Conservation (phyloP, 1,140 invertebrate species). For the Cyrtorhinus lividipennis region DNA sequence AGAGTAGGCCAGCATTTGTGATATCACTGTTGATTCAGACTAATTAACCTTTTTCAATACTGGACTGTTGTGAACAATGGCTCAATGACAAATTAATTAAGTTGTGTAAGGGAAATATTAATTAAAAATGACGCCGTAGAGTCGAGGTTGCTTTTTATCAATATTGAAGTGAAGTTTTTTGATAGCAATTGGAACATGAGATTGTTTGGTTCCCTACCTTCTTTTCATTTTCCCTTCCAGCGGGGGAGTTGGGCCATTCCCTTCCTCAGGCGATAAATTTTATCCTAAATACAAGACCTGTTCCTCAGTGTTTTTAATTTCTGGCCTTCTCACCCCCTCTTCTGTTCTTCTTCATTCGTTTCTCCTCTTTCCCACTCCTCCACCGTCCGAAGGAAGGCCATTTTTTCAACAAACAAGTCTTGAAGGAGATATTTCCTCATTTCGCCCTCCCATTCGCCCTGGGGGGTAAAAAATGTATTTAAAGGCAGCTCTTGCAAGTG, state of each 20-base stretch:
- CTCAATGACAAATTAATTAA: not conserved
- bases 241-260: slow-evolving; percentile 5
- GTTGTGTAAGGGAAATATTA: not conserved
- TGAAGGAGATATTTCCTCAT: slow-evolving; percentile 21
- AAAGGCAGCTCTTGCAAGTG: slow-evolving; percentile 10
- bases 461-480: slow-evolving; percentile 18
- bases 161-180: not conserved
- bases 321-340: slow-evolving; percentile 5
- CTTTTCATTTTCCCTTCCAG: not conserved
- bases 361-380: not conserved
- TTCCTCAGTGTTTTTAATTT: slow-evolving; percentile 19
- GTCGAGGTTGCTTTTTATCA: not conserved
- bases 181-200: not conserved
- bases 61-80: not conserved
- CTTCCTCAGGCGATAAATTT: slow-evolving; percentile 15
- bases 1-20: not conserved
- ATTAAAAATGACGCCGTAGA: slow-evolving; percentile 1
- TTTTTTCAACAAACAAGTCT: slow-evolving; percentile 21
- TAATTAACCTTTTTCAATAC: not conserved
- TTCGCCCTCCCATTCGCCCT: slow-evolving; percentile 5
- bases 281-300: slow-evolving; percentile 18
- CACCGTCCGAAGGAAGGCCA: slow-evolving; percentile 9
- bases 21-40: not conserved
- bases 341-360: not conserved
- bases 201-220: not conserved